Evolutionary conservation across 2,113 vertebrate genomes (phyloP).

Genomic region (Eulemur macaco): DNA sequence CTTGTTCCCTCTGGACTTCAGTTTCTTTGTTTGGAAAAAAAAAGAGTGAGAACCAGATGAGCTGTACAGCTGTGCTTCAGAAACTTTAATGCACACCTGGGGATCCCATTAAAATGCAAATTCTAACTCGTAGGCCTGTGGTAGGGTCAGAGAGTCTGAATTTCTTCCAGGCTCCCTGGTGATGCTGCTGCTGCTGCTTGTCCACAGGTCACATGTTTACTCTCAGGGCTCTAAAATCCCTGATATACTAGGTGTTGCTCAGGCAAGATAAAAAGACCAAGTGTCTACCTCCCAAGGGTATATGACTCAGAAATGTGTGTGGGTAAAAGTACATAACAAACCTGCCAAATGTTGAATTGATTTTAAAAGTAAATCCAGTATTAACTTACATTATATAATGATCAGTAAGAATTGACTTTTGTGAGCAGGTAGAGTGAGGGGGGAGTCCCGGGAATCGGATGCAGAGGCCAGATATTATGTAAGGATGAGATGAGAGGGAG

Average conservation of each 20-base stretch:
- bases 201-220: background rate
- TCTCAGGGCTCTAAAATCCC: background rate
- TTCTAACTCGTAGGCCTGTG: slow-evolving; percentile 39
- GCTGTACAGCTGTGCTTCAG: slow-evolving; percentile 45
- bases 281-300: background rate
- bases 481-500: background rate
- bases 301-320: background rate
- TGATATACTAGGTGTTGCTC: background rate
- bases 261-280: background rate
- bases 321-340: background rate
- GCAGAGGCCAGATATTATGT: background rate
- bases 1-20: background rate
- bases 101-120: slow-evolving; percentile 73
- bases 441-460: background rate
- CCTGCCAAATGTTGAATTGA: background rate
- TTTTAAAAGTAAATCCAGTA: slow-evolving; percentile 28
- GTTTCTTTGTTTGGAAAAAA: slow-evolving; percentile 58
- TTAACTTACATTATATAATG: background rate
- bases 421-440: background rate
- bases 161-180: background rate
- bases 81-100: slow-evolving; percentile 59
- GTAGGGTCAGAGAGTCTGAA: background rate
- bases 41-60: slow-evolving; percentile 44
- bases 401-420: background rate
- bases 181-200: background rate